Evolutionary conservation across 1,140 invertebrate species (phyloP), one percentile per base, ranked within the genome.

Genomic region (Triops longicaudatus): DNA sequence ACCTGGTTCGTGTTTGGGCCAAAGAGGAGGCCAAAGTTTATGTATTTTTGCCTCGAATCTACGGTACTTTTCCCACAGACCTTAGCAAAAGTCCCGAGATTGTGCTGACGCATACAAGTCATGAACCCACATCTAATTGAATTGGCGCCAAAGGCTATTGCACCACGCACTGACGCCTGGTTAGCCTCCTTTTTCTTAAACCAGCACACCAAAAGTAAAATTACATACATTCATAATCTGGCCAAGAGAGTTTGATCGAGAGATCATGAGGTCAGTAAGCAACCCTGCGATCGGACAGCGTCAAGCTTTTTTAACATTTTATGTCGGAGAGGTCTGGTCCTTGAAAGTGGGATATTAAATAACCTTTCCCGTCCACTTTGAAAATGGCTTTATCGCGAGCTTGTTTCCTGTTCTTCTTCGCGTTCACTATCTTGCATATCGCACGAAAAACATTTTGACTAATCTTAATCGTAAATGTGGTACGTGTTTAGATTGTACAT

Each of bases 81-180:
- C 50, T 63, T 17, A 63, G 22, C 50, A 17, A 63, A 63, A 37
- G 31, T 22, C 22, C 50, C 50, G 50, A 14, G 50, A 63, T 63
- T 63, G 50, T n/a, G 50, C 50, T 63, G 50, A 63, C 50, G 14
- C 50, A 63, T 63, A 63, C 50, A 22, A 63, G 50, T 63, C 50
- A 63, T 63, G 50, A 63, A 63, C 50, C 50, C 50, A 22, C 22
- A 63, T n/a, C 50, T 63, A 63, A 63, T n/a, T 22, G 17, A 63
- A 63, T 22, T 63, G 50, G 50, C 50, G 50, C 50, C 50, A 17
- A 63, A 63, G 50, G 50, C 50, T 63, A 63, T 63, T 63, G n/a
- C 50, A 22, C 50, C n/a, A n/a, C 50, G 50, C 50, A 63, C 50
- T 63, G 50, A 63, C 50, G 50, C 50, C 50, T 63, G n/a, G 17